Conservation (phyloP, 2,113 vertebrate genomes). For the Okapia johnstoni region DNA sequence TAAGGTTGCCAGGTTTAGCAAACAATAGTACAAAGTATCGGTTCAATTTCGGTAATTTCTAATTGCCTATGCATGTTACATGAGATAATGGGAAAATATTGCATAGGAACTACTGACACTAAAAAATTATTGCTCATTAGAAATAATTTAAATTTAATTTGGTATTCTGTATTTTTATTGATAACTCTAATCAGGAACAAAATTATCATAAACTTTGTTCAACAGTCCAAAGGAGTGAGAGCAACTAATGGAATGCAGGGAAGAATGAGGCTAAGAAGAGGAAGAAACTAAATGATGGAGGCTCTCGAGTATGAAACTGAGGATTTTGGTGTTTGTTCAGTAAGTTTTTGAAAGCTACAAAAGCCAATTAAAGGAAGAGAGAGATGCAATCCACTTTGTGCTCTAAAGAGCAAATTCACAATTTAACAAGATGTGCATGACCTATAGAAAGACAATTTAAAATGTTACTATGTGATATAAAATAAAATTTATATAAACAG, state of each 20-base stretch:
- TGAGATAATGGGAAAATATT: not conserved
- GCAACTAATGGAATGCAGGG: not conserved
- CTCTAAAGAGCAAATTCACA: not conserved
- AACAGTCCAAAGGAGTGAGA: not conserved
- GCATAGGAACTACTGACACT: not conserved
- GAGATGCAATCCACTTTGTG: not conserved
- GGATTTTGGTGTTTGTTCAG: not conserved
- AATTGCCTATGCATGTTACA: not conserved
- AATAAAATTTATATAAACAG: not conserved
- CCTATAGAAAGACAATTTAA: not conserved
- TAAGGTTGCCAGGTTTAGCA: not conserved
- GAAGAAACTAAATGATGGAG: not conserved
- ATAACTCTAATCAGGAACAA: not conserved
- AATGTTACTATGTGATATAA: not conserved
- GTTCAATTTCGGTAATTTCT: not conserved
- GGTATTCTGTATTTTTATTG: not conserved
- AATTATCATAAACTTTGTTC: not conserved
- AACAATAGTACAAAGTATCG: not conserved
- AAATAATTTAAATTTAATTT: not conserved
- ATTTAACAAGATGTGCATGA: not conserved
- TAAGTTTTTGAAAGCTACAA: not conserved
- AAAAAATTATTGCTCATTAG: not conserved
- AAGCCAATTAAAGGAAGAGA: not conserved
- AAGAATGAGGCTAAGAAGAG: not conserved
- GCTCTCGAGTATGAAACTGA: not conserved